phyloP scores from a whole-genome alignment of 2,888 invertebrate species.

The Criorhina ranunculi region DNA sequence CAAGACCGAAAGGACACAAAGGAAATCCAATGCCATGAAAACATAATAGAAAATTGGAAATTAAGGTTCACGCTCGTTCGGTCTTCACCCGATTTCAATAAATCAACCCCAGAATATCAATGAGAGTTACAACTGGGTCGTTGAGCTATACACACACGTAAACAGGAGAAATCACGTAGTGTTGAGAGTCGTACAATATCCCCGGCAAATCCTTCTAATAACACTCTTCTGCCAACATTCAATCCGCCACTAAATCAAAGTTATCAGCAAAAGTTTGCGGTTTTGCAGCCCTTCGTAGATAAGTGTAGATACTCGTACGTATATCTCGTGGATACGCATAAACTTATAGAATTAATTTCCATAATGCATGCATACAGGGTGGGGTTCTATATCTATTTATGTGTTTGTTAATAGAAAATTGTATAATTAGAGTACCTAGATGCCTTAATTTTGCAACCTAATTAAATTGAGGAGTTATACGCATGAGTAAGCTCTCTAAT shows the following conservation, averaged over 20 bases:
- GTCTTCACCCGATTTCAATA: conserved; percentile 41
- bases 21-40: conserved; percentile 35
- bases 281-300: conserved; percentile 19
- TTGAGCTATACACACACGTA: conserved; percentile 1
- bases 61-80: conserved; percentile 63
- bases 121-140: conserved; percentile 31
- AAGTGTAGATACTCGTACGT: not conserved
- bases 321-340: conserved; percentile 22
- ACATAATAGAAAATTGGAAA: conserved; percentile 57
- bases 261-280: conserved; percentile 57
- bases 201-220: conserved; percentile 31
- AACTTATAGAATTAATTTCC: conserved; percentile 28
- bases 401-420: conserved; percentile 39
- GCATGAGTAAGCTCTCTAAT: conserved; percentile 51
- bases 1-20: conserved; percentile 12
- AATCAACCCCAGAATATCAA: conserved; percentile 64
- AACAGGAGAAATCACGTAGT: conserved; percentile 23
- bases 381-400: not conserved
- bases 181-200: conserved; percentile 32
- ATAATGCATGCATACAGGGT: conserved; percentile 16
- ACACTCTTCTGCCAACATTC: conserved; percentile 22
- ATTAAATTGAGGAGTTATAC: conserved; percentile 46
- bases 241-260: conserved; percentile 58
- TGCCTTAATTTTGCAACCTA: conserved; percentile 61
- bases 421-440: conserved; percentile 42